Conservation (phyloP, 2,888 invertebrate genomes). For the Scelioninae gen. 2 region DNA sequence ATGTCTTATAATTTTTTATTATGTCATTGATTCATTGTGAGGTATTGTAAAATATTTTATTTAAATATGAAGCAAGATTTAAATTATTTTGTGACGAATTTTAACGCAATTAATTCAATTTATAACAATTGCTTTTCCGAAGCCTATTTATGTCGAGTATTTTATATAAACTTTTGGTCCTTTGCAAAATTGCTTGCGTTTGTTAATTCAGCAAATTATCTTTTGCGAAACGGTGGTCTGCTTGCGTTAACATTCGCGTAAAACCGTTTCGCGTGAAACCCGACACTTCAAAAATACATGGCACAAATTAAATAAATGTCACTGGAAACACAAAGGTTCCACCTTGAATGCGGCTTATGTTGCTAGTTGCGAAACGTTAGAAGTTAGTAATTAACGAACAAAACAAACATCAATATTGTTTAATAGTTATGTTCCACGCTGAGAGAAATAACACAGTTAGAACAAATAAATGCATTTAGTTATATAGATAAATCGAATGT, state of each 20-base stretch:
- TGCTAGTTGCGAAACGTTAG: conserved; percentile 3
- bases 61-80: too few relatives aligned
- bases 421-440: not conserved
- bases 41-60: too few relatives aligned
- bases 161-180: too few relatives aligned
- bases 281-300: conserved; percentile 24
- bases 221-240: conserved; percentile 11
- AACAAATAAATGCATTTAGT: too few relatives aligned
- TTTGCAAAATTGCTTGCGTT: not conserved
- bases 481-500: too few relatives aligned
- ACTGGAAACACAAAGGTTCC: conserved; percentile 11
- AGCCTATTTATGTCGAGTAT: too few relatives aligned
- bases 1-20: too few relatives aligned
- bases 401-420: not conserved
- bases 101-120: too few relatives aligned
- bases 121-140: not conserved
- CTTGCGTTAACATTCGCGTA: conserved; percentile 13
- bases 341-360: conserved; percentile 29
- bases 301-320: conserved; percentile 38
- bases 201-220: conserved; percentile 13
- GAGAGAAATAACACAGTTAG: too few relatives aligned
- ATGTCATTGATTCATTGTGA: too few relatives aligned
- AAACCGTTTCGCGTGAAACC: conserved; percentile 32
- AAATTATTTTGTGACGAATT: too few relatives aligned
- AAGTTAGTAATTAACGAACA: not conserved